Percentiles rank a stretch among this genome's conserved stretches.
Conservation (phyloP, 2,888 invertebrate genomes). For the Eremobia ochroleuca region DNA sequence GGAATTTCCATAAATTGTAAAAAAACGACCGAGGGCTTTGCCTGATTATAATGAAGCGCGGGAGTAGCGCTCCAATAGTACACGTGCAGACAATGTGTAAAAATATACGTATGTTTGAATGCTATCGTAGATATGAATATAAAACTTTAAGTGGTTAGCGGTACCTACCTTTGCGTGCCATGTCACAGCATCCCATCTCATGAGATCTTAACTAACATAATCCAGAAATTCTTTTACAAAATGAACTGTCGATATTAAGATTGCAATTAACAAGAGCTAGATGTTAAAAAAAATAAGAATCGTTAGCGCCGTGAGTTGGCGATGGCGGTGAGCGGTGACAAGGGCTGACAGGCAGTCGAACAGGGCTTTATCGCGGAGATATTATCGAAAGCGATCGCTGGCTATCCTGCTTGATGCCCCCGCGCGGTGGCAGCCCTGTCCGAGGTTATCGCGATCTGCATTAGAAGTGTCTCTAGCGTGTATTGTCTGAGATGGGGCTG, state of each 20-base stretch:
- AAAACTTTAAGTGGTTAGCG: slow-evolving; percentile 35
- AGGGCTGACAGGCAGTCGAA: slow-evolving; percentile 49
- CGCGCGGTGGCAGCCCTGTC: slow-evolving; percentile 30
- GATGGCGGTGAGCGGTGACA: slow-evolving; percentile 50
- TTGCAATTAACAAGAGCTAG: slow-evolving; percentile 63
- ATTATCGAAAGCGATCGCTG: slow-evolving; percentile 51
- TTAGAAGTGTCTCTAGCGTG: slow-evolving; percentile 51
- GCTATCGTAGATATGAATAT: slow-evolving; percentile 18
- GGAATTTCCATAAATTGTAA: slow-evolving; percentile 31
- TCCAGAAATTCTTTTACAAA: slow-evolving; percentile 48
- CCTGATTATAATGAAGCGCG: slow-evolving; percentile 15
- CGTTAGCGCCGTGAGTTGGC: slow-evolving; percentile 51
- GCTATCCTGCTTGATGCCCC: slow-evolving; percentile 46
- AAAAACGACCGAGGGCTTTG: background rate
- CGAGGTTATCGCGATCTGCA: slow-evolving; percentile 53
- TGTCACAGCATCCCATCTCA: slow-evolving; percentile 43
- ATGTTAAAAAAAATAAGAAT: slow-evolving; percentile 57
- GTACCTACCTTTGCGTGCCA: slow-evolving; percentile 43
- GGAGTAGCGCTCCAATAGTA: background rate
- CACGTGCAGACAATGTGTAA: slow-evolving; percentile 7
- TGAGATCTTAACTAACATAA: slow-evolving; percentile 40
- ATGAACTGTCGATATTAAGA: slow-evolving; percentile 52
- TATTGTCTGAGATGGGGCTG: slow-evolving; percentile 52
- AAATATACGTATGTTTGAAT: slow-evolving; percentile 19
- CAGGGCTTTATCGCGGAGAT: slow-evolving; percentile 60